These are phyloP conservation scores for Agraylea sexmaculata DNA, from an alignment of 1,140 invertebrate genomes.

Conservation along the genomic window DNA sequence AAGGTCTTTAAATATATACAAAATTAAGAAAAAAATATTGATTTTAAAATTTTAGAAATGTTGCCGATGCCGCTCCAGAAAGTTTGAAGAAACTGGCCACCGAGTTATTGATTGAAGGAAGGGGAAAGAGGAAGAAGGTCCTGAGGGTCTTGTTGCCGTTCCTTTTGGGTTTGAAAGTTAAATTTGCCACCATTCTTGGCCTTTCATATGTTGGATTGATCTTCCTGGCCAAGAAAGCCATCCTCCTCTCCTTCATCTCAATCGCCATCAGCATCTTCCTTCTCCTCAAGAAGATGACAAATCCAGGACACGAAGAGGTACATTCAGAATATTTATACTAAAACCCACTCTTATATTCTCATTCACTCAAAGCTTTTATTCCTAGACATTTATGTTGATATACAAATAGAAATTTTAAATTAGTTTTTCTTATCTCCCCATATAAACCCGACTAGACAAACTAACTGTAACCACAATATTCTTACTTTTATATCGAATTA, in stretches of 20 bases:
- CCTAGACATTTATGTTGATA: no score
- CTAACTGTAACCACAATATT: no score
- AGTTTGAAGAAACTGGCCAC: conserved; percentile 42
- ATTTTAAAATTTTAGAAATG: conserved; percentile 24
- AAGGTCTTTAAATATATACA: background rate
- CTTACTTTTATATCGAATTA: no score
- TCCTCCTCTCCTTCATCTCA: conserved; percentile 48
- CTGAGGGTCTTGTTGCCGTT: conserved; percentile 45
- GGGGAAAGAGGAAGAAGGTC: conserved; percentile 51
- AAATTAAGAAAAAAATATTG: conserved; percentile 1
- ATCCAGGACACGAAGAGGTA: conserved; percentile 14
- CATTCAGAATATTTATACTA: conserved; percentile 3
- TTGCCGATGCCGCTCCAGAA: conserved; percentile 35
- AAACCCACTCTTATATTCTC: background rate
- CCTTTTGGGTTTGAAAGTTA: conserved; percentile 46
- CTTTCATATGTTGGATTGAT: conserved; percentile 47
- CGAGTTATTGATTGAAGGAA: conserved; percentile 48
- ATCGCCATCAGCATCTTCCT: conserved; percentile 49
- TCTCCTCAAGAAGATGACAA: conserved; percentile 40
- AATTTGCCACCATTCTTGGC: conserved; percentile 43
- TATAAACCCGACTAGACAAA: no score
- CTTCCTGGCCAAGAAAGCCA: conserved; percentile 54
- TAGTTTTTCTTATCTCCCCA: no score
- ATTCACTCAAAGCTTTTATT: conserved; percentile 2
- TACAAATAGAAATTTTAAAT: no score